Conservation (phyloP, 2,797 vertebrate species). For the Peromyscus aztecus region DNA sequence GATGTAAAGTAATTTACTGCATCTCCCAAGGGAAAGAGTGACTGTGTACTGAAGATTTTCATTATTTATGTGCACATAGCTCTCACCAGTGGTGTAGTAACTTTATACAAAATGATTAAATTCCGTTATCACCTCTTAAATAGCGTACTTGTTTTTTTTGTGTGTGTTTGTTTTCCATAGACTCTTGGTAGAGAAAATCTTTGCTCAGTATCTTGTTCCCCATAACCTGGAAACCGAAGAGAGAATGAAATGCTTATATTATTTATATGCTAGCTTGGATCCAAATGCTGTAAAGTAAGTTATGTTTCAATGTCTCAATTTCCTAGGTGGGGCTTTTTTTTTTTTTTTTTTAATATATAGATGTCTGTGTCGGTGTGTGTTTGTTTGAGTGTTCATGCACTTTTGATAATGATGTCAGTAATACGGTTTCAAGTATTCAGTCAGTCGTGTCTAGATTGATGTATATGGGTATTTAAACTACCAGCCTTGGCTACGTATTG, state of each 20-base stretch:
- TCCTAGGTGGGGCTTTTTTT: background rate
- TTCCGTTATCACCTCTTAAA: background rate
- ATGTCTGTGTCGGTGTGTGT: background rate
- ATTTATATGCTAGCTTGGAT: slow-evolving; percentile 99
- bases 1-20: background rate
- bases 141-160: background rate
- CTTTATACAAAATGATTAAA: slow-evolving; percentile 29
- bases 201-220: slow-evolving; percentile 99
- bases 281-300: slow-evolving; percentile 98
- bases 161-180: slow-evolving; percentile 86
- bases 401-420: background rate
- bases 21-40: background rate
- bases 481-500: background rate
- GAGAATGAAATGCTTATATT: slow-evolving; percentile 99
- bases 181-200: slow-evolving; percentile 99
- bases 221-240: slow-evolving; percentile 99
- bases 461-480: background rate
- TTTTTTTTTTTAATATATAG: no score
- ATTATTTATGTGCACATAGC: background rate
- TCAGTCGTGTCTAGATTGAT: background rate
- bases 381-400: background rate
- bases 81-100: background rate
- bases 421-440: slow-evolving; percentile 10
- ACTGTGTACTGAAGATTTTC: slow-evolving; percentile 28
- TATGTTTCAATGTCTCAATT: slow-evolving; percentile 46